These are phyloP conservation scores for Bembecia ichneumoniformis DNA, from an alignment of 2,888 invertebrate genomes.

Conservation along the genomic window DNA sequence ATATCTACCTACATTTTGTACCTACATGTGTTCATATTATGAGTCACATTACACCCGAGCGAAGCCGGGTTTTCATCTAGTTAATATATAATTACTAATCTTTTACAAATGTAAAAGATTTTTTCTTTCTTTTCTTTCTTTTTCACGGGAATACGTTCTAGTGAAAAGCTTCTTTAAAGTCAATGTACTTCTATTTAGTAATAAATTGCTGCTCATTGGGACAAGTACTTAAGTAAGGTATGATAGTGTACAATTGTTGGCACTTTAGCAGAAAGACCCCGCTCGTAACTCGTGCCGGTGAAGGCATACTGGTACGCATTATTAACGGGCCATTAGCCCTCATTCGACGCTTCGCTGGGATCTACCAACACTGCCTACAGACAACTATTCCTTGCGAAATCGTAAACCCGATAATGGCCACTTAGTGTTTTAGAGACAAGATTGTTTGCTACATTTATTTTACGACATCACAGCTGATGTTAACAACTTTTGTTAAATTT, in stretches of 20 bases:
- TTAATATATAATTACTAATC: too few species aligned
- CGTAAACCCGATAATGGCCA: conserved; percentile 20
- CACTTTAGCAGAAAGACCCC: conserved; percentile 47
- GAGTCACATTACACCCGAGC: too few species aligned
- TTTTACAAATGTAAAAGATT: too few species aligned
- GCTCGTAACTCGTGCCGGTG: conserved; percentile 46
- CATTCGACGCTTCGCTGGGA: conserved; percentile 40
- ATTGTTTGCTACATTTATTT: neutral
- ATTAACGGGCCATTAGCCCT: conserved; percentile 61
- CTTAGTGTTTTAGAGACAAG: neutral
- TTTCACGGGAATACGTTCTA: too few species aligned
- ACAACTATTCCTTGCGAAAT: conserved; percentile 8
- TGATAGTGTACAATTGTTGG: conserved; percentile 36
- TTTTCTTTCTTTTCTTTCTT: too few species aligned
- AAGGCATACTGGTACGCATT: conserved; percentile 49
- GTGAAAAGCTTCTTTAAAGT: too few species aligned
- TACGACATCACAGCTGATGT: too few species aligned
- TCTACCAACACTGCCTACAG: conserved; percentile 15
- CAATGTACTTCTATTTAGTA: too few species aligned
- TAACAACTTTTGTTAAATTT: too few species aligned
- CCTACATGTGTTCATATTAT: too few species aligned
- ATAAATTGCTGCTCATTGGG: neutral
- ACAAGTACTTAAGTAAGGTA: neutral
- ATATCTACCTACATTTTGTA: too few species aligned
- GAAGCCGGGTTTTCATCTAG: too few species aligned